phyloP scores from a whole-genome alignment of 2,797 vertebrate genomes.

The Fistularia tabacaria region DNA sequence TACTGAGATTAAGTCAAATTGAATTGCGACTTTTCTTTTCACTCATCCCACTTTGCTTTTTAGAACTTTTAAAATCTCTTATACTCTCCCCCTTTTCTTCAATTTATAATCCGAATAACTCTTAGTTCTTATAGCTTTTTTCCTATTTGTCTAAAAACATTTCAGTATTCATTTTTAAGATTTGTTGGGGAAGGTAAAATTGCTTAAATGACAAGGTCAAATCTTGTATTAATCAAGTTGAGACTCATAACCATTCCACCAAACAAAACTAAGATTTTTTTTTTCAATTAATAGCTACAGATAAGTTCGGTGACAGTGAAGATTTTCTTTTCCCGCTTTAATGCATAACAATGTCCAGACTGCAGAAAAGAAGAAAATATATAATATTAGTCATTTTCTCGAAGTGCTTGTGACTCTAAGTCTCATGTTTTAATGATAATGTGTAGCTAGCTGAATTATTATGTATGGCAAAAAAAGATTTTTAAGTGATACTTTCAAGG shows the following conservation, averaged over 20 bases:
- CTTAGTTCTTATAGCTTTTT: conserved; percentile 6
- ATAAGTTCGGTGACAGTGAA: conserved; percentile 36
- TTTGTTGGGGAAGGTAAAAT: conserved; percentile 5
- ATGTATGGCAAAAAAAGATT: no score
- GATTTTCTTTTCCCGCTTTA: conserved; percentile 17
- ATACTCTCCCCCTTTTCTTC: no score
- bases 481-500: no score
- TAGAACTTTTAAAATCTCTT: no score
- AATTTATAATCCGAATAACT: neutral
- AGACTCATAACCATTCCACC: conserved; percentile 8
- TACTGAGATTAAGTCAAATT: no score
- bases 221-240: conserved; percentile 28
- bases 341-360: conserved; percentile 35
- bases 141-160: neutral
- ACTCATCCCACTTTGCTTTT: no score
- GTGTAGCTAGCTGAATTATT: no score
- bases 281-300: conserved; percentile 15
- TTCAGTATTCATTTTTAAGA: conserved; percentile 4
- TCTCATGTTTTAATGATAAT: neutral
- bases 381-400: conserved; percentile 6
- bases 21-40: no score
- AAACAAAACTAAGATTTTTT: conserved; percentile 38
- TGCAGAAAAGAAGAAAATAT: conserved; percentile 9
- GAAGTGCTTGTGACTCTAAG: neutral
- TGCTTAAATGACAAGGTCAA: conserved; percentile 3